Conservation (phyloP, 2,888 invertebrate genomes). For the Harpalus rufipes region DNA sequence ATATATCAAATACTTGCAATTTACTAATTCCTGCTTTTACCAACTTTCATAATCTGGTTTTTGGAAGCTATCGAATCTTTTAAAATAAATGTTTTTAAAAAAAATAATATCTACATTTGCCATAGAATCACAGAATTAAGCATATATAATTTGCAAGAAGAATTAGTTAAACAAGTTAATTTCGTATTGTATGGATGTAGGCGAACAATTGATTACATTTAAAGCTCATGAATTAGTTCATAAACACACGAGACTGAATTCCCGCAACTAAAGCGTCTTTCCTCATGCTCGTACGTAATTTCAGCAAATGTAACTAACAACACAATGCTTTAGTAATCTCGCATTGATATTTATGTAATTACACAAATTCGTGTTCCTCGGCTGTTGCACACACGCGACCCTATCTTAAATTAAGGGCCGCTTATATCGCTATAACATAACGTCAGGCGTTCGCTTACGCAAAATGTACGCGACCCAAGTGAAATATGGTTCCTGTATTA, state of each 20-base stretch:
- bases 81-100: no score
- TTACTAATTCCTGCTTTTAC: no score
- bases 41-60: no score
- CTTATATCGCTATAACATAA: conserved; percentile 32
- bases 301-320: conserved; percentile 1
- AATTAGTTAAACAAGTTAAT: no score
- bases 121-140: no score
- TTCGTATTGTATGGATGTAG: background rate
- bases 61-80: no score
- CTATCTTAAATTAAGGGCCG: conserved; percentile 46
- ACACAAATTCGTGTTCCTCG: conserved; percentile 62
- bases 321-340: conserved; percentile 53
- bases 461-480: conserved; percentile 13
- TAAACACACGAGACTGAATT: conserved; percentile 27
- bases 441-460: background rate
- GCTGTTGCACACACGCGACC: conserved; percentile 42
- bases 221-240: conserved; percentile 19
- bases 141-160: no score
- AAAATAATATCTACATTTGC: no score
- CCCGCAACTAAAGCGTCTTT: conserved; percentile 5
- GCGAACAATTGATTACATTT: conserved; percentile 24
- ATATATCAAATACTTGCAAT: no score
- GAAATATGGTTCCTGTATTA: conserved; percentile 45
- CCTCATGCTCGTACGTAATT: conserved; percentile 16
- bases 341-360: conserved; percentile 65